Evolutionary conservation across 2,888 invertebrate species (phyloP), one percentile per base, ranked within the genome.

Genomic region (Calameuta filiformis): DNA sequence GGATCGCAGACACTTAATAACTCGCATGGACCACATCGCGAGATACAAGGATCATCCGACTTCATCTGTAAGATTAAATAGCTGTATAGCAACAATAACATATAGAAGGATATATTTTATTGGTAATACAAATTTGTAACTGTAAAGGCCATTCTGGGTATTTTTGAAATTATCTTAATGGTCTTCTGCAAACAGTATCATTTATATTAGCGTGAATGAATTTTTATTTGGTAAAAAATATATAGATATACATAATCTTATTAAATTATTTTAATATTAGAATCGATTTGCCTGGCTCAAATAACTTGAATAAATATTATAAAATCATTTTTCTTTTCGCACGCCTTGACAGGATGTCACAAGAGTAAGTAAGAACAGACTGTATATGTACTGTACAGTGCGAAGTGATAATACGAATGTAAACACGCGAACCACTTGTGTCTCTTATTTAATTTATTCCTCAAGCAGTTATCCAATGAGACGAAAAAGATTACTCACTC

Each of bases 31-130:
- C 89, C 87, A 40, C 91, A 92, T 81, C 91, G 90, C 76, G 93
- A 92, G 78, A 91, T 92, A 76, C 92, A 92, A 87, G 94, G 94
- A 83, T 94, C 94, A 84, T 94, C 94, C 85, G 94, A 94, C 82
- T 93, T 93, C 83, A 93, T 93, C 84, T 90, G 93, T 93, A 89
- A 93, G 93, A 92, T 34, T 9, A 23, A 56, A 23, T 23, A 23
- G 56, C 15, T 56, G 9, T 23, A 71, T 3, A 35, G 11, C 35
- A 75, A 68, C 23, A 12, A 23, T 31, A 34, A 69, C 37, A 78
- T 31, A 68, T n/a, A 12, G 40, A n/a, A 2, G 35, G 40, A 35
- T 35, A 35, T 35, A 4, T 12, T 79, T 56, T 56, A 23, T 56
- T 23, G 23, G 9, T 23, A 56, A 56, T 23, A 23, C 6, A 56